Evolutionary conservation across 35 echinoderm and acorn worm species (phyloP).

Genomic region (Eucidaris tribuloides): DNA sequence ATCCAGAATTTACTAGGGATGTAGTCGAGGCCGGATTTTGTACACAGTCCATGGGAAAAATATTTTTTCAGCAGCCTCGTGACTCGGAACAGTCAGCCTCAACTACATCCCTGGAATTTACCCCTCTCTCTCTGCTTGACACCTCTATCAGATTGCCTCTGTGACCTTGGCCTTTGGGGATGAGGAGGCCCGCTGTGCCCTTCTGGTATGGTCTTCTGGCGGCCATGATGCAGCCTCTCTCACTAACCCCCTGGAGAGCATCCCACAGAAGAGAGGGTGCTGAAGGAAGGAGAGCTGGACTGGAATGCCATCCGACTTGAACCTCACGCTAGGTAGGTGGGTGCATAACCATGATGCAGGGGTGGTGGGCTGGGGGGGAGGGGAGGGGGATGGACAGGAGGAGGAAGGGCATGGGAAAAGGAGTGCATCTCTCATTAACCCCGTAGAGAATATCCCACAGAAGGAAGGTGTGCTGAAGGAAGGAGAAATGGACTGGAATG

Average conservation of each 20-base stretch:
- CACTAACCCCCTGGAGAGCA: constrained; percentile 67
- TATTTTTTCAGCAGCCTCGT: no score
- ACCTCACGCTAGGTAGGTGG: constrained; percentile 48
- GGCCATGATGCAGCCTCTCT: constrained; percentile 86
- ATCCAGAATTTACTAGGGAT: no score
- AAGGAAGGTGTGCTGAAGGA: constrained; percentile 46
- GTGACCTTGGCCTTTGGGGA: constrained; percentile 73
- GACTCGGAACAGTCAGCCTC: no score
- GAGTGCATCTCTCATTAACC: constrained; percentile 65
- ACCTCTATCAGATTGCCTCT: constrained; percentile 62
- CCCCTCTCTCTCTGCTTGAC: background rate
- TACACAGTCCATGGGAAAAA: no score
- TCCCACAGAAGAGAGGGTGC: constrained; percentile 61
- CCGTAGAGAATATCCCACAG: constrained; percentile 48
- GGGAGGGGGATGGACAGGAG: no score
- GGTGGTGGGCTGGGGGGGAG: constrained; percentile 81
- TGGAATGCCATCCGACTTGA: constrained; percentile 77
- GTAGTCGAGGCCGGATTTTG: no score
- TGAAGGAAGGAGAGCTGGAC: constrained; percentile 50
- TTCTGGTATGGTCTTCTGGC: constrained; percentile 71
- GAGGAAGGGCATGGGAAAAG: constrained; percentile 73
- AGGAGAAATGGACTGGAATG: constrained; percentile 71
- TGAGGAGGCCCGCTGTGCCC: constrained; percentile 77
- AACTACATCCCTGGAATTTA: no score
- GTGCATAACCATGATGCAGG: no score